A percentile compares a stretch with the other conserved stretches of the same genome.
Evolutionary conservation across 2,113 vertebrate species (phyloP).

Genomic region (Calyptommatus sinebrachiatus): DNA sequence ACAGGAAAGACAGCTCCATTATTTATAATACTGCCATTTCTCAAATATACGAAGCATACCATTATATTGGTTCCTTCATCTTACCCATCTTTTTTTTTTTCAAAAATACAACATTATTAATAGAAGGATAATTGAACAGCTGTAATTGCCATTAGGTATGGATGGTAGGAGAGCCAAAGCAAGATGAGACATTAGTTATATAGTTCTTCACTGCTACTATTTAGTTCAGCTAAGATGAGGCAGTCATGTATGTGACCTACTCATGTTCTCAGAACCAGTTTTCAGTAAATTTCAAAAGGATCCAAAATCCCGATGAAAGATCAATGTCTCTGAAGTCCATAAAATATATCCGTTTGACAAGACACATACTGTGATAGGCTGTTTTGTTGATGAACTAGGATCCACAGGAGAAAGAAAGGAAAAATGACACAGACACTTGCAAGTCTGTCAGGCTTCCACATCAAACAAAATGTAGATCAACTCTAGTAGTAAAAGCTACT

Average conservation of each 20-base stretch:
- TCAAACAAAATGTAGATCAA: conserved; percentile 31
- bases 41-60: conserved; percentile 19
- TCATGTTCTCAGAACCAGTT: neutral
- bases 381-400: neutral
- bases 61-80: neutral
- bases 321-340: conserved; percentile 29
- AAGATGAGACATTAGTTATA: conserved; percentile 10
- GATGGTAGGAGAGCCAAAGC: neutral
- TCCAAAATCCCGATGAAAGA: conserved; percentile 21
- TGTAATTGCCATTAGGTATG: conserved; percentile 6
- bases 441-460: conserved; percentile 23
- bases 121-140: neutral
- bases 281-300: conserved; percentile 34
- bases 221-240: conserved; percentile 17
- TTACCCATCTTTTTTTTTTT: neutral
- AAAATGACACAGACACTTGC: conserved; percentile 32
- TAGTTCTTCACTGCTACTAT: conserved; percentile 30
- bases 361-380: conserved; percentile 13
- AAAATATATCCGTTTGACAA: neutral
- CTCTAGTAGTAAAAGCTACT: conserved; percentile 32
- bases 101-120: neutral
- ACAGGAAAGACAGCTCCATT: conserved; percentile 16
- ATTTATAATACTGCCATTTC: conserved; percentile 7
- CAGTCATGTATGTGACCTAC: neutral
- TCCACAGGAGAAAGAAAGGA: conserved; percentile 17